Conservation (phyloP, 2,888 invertebrate species). For the Lordiphosa fenestrarum region DNA sequence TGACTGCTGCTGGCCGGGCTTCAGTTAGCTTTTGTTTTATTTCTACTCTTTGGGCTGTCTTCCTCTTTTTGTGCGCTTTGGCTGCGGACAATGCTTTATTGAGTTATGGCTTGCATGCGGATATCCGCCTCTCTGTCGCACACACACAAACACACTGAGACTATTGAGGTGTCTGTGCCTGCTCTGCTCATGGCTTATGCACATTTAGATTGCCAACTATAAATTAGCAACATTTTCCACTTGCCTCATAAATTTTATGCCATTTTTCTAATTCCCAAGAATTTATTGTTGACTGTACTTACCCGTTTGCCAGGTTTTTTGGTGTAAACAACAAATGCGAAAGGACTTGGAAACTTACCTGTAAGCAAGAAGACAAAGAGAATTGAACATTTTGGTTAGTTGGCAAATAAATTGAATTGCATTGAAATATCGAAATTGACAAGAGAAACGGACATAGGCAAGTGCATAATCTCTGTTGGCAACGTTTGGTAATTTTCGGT, state of each 20-base stretch:
- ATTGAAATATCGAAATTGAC: conserved; percentile 17
- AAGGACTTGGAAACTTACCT: conserved; percentile 56
- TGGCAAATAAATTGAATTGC: conserved; percentile 28
- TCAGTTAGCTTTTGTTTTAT: conserved; percentile 56
- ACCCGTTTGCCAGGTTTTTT: conserved; percentile 23
- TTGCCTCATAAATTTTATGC: conserved; percentile 52
- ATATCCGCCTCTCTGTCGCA: conserved; percentile 54
- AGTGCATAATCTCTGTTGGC: not conserved
- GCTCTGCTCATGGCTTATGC: conserved; percentile 15
- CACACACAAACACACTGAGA: conserved; percentile 12
- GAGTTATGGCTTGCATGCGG: conserved; percentile 75
- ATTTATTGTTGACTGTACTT: conserved; percentile 51
- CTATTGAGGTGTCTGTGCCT: conserved; percentile 50
- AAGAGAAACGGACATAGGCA: not conserved
- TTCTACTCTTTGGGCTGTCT: conserved; percentile 29
- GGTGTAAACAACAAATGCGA: not conserved
- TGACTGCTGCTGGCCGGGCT: conserved; percentile 50
- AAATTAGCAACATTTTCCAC: conserved; percentile 67
- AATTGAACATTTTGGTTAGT: conserved; percentile 18
- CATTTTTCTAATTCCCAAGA: conserved; percentile 20
- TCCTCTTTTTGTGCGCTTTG: conserved; percentile 33
- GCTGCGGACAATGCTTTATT: conserved; percentile 68
- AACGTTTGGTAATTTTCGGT: too few relatives aligned
- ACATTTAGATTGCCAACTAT: conserved; percentile 44
- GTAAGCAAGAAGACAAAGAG: conserved; percentile 24